A percentile compares a stretch with the other conserved stretches of the same genome.
phyloP scores from a whole-genome alignment of 2,888 invertebrate genomes.

The Diaprepes abbreviatus region DNA sequence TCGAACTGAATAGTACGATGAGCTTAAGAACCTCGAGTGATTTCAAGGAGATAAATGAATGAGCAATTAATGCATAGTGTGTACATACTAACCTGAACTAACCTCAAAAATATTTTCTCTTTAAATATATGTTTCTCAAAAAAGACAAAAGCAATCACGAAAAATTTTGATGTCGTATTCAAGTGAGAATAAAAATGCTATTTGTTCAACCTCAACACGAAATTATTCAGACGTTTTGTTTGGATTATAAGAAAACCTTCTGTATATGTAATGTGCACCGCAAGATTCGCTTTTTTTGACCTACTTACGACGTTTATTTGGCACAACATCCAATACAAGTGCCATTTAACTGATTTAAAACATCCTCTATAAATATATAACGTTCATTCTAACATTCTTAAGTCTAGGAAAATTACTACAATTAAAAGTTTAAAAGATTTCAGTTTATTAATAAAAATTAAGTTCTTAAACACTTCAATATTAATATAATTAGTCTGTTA shows the following conservation, averaged over 20 bases:
- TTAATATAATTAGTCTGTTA: too few relatives aligned
- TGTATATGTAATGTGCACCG: slow-evolving; percentile 14
- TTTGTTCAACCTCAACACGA: slow-evolving; percentile 1
- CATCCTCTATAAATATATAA: slow-evolving; percentile 35
- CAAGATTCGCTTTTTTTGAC: slow-evolving; percentile 31
- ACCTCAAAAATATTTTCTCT: too few relatives aligned
- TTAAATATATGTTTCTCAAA: too few relatives aligned
- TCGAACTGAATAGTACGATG: too few relatives aligned
- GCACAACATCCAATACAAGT: slow-evolving; percentile 34
- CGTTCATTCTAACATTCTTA: slow-evolving; percentile 29
- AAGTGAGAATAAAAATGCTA: background rate
- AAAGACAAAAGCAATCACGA: too few relatives aligned
- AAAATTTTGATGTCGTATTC: too few relatives aligned
- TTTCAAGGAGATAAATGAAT: too few relatives aligned
- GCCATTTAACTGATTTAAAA: slow-evolving; percentile 33
- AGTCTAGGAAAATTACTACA: slow-evolving; percentile 12
- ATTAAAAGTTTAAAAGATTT: background rate
- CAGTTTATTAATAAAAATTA: too few relatives aligned
- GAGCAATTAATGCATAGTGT: too few relatives aligned
- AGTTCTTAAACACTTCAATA: too few relatives aligned
- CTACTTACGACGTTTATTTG: slow-evolving; percentile 30
- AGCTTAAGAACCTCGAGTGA: too few relatives aligned
- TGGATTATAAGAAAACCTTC: slow-evolving; percentile 12
- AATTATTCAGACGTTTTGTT: background rate
- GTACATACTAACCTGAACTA: too few relatives aligned